Base-by-base conservation (phyloP, 2,797 vertebrate species). In the Amazona ochrocephala region DNA sequence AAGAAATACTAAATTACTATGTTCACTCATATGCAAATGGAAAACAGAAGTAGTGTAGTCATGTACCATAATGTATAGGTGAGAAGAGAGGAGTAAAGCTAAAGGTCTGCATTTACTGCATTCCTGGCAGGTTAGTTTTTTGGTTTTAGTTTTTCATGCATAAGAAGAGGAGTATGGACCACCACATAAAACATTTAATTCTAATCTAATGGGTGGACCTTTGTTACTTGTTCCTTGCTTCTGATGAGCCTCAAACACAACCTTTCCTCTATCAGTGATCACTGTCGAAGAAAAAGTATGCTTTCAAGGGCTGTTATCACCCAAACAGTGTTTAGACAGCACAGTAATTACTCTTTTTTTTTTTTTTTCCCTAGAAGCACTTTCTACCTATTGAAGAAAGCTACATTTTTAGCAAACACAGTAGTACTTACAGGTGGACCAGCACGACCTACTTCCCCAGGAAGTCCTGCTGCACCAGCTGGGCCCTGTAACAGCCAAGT, bases 391-490 rank as follows among this genome's bases (percentile, higher is more conserved):
- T 8, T 39, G 37, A 90, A 58, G 45, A 96, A 94, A 80, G 10
- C 21, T 87, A 34, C 27, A 30, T 61, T 70, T 89, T 42, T 78
- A 81, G 24, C 53, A 89, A 96, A 67, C 39, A 23, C 13, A 13
- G 32, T 17, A 48, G 9, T 98, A 99, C 99, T 99, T 94, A 99
- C 99, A 94, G 94, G 93, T 44, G 98, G 97, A 92, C 99, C 99
- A 76, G 93, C 97, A 97, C 98, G 99, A 83, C 99, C 99, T 90
- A 99, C 94, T 97, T 99, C 98, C 80, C 99, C 99, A 0, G 96
- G 97, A 97, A 99, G 99, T 93, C 99, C 99, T 96, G 98, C 97
- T 96, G 98, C 98, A 81, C 99, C 99, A 26, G 98, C 98, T 90
- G 98, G 97, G 89, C 99, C 99, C 99, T 99, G 79, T 84, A 96